A percentile compares a stretch with the other conserved stretches of the same genome.
These are phyloP conservation scores for Hemicordylus capensis DNA, from an alignment of 2,113 vertebrate species.

Conservation along the genomic window DNA sequence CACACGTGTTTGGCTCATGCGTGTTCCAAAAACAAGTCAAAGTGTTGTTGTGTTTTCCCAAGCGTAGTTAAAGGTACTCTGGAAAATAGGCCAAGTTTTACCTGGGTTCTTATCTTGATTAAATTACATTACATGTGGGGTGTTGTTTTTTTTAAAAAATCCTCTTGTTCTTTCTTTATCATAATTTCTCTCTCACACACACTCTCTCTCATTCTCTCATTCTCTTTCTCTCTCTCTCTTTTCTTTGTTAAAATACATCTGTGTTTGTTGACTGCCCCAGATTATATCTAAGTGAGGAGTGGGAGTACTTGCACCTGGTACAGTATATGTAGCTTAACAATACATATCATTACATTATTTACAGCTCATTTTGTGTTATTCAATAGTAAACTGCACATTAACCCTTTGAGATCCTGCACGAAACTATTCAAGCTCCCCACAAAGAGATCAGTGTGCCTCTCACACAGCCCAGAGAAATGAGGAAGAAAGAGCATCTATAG, in stretches of 20 bases:
- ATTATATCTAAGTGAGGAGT: slow-evolving; percentile 87
- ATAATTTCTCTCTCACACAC: slow-evolving; percentile 75
- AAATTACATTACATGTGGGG: slow-evolving; percentile 81
- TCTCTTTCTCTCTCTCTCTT: slow-evolving; percentile 68
- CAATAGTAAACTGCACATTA: slow-evolving; percentile 81
- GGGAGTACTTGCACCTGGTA: slow-evolving; percentile 95
- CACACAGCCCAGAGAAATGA: slow-evolving; percentile 51
- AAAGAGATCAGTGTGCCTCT: slow-evolving; percentile 38
- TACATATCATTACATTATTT: slow-evolving; percentile 93
- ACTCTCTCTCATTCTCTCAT: slow-evolving; percentile 77
- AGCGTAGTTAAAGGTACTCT: slow-evolving; percentile 71
- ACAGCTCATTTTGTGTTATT: slow-evolving; percentile 87
- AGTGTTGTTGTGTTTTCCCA: slow-evolving; percentile 79
- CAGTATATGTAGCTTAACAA: slow-evolving; percentile 87
- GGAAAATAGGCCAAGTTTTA: slow-evolving; percentile 80
- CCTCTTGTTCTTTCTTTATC: slow-evolving; percentile 80
- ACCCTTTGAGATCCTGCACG: slow-evolving; percentile 69
- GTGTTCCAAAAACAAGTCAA: slow-evolving; percentile 84
- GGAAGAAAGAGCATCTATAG: slow-evolving; percentile 59
- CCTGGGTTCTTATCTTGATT: slow-evolving; percentile 87
- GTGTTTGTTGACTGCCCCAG: slow-evolving; percentile 89
- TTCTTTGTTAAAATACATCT: slow-evolving; percentile 94
- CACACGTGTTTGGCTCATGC: slow-evolving; percentile 84
- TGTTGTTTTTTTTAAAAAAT: slow-evolving; percentile 73
- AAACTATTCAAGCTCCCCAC: slow-evolving; percentile 24